phyloP scores from a whole-genome alignment of 2,888 invertebrate species.

The Isotomurus palustris region DNA sequence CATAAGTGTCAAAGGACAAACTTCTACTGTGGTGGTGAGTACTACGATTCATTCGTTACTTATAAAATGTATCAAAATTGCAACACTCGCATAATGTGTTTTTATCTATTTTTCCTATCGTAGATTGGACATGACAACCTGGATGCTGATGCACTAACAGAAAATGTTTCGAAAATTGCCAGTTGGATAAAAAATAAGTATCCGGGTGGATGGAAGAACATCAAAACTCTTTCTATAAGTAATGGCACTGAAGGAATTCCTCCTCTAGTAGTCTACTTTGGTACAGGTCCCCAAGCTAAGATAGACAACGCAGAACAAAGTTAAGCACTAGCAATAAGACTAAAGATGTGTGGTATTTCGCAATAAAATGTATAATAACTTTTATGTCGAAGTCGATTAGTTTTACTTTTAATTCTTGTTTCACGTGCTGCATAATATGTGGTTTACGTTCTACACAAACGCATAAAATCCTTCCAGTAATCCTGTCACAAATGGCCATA shows the following conservation, averaged over 20 bases:
- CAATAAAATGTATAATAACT: not conserved
- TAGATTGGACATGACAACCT: slow-evolving; percentile 40
- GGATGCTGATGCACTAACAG: slow-evolving; percentile 24
- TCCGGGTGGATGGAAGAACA: slow-evolving; percentile 42
- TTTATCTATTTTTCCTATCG: slow-evolving; percentile 9
- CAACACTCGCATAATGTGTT: not conserved
- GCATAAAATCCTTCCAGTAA: too few species aligned
- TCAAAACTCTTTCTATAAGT: slow-evolving; percentile 31
- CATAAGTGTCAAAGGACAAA: slow-evolving; percentile 34
- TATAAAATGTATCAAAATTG: not conserved
- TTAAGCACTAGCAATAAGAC: not conserved
- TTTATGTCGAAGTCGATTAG: not conserved
- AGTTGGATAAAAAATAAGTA: slow-evolving; percentile 27
- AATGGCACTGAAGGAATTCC: slow-evolving; percentile 23
- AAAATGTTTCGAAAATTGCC: slow-evolving; percentile 32
- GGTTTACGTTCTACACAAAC: too few species aligned
- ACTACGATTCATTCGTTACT: not conserved
- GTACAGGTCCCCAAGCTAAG: slow-evolving; percentile 35
- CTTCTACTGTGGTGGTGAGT: slow-evolving; percentile 35
- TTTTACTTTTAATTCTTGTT: too few species aligned
- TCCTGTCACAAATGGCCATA: too few species aligned
- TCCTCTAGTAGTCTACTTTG: slow-evolving; percentile 37
- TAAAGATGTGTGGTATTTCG: not conserved
- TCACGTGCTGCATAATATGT: too few species aligned
- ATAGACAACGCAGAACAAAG: too few species aligned